Evolutionary conservation across 2,888 invertebrate species (phyloP), one percentile per base, ranked within the genome.

Genomic region (Agrenia bidenticulata): DNA sequence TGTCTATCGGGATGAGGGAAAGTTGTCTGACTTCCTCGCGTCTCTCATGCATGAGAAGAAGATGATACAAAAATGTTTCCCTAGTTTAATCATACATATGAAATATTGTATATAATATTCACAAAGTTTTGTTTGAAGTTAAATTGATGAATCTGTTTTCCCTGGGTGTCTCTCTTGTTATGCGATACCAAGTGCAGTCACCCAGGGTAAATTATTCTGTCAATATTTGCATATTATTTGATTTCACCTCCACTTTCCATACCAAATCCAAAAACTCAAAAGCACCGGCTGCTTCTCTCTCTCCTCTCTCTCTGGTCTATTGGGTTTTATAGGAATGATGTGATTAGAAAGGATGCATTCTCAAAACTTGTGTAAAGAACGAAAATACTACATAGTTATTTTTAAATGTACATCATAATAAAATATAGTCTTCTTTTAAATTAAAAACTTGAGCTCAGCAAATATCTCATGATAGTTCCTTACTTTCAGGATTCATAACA

Each of bases 71-170:
- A n/a, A 15, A 45, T 45, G 45, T 45, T 45, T 45, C 15, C 45
- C 45, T 45, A 17, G 45, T 45, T 45, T 45, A 45, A 45, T 45
- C 45, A 45, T 17, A 45, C 45, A 45, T 45, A 19, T 32, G 32
- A 32, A 32, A 45, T 17, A 45, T 45, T 9, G 5, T 19, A 19
- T 19, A 45, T 15, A 45, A 45, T 45, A 45, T 45, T 5, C 45
- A 45, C n/a, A 45, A 45, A 45, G 45, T 45, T 45, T 45, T 45
- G 45, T 45, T 45, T 45, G 45, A 45, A 45, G 45, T 45, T 45
- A 15, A n/a, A n/a, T 9, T 45, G 45, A 45, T 45, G 45, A 45
- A 45, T 45, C 45, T 19, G n/a, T 45, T 45, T 45, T 45, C 4
- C n/a, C 19, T 17, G 9, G 5, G 9, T 45, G 45, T 45, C 15